Percentiles rank a stretch among this genome's conserved stretches.
Conservation (phyloP, 2,113 vertebrate species). For the Eudyptes chrysolophus region DNA sequence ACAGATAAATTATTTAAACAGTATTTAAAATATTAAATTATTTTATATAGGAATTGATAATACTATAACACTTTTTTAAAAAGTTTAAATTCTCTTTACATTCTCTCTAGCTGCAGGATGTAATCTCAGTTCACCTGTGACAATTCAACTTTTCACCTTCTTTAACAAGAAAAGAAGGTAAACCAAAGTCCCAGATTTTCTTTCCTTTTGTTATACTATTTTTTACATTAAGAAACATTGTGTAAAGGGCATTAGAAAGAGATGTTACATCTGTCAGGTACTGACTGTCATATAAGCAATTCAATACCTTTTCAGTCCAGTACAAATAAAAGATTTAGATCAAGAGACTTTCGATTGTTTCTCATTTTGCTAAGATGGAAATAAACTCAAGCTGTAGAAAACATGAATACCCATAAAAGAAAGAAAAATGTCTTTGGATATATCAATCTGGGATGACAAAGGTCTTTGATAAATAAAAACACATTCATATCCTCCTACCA, state of each 20-base stretch:
- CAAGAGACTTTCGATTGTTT: slow-evolving; percentile 15
- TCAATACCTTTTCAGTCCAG: slow-evolving; percentile 32
- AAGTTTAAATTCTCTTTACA: slow-evolving; percentile 35
- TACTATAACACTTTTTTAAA: slow-evolving; percentile 16
- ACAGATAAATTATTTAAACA: slow-evolving; percentile 13
- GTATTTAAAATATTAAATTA: slow-evolving; percentile 15
- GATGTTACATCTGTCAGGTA: slow-evolving; percentile 5
- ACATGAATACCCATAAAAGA: background rate
- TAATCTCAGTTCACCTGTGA: slow-evolving; percentile 1
- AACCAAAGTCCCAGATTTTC: slow-evolving; percentile 17
- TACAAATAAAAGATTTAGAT: slow-evolving; percentile 53
- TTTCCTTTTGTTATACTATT: background rate
- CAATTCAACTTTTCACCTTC: slow-evolving; percentile 9
- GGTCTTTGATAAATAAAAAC: background rate
- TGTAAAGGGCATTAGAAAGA: slow-evolving; percentile 33
- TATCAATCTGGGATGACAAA: background rate
- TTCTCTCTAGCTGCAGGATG: background rate
- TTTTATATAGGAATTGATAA: slow-evolving; percentile 28
- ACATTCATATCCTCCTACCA: background rate
- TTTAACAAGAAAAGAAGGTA: background rate
- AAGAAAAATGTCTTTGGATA: background rate
- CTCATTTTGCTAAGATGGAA: slow-evolving; percentile 13
- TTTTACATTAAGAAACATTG: slow-evolving; percentile 39
- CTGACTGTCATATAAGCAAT: slow-evolving; percentile 24
- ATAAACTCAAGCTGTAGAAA: background rate